These are phyloP conservation scores for Altica lythri DNA, from an alignment of 2,888 invertebrate genomes.

Conservation along the genomic window DNA sequence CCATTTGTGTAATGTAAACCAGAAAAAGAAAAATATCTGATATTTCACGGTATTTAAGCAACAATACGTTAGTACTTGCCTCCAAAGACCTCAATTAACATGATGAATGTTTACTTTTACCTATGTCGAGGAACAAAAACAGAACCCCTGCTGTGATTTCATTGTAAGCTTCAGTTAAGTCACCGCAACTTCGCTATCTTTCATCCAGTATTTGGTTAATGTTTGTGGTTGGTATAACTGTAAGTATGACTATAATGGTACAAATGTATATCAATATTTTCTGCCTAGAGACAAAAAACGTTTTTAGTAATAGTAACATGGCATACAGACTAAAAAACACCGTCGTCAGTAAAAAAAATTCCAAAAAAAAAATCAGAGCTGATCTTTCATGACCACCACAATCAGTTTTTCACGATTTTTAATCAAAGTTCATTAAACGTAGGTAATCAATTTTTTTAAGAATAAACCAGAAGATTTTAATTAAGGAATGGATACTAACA, in stretches of 20 bases:
- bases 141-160: conserved; percentile 28
- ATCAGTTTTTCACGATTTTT: too few species aligned
- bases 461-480: too few species aligned
- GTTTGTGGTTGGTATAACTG: conserved; percentile 36
- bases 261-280: conserved; percentile 10
- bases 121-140: conserved; percentile 35
- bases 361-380: too few species aligned
- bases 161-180: conserved; percentile 35
- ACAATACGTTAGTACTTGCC: conserved; percentile 35
- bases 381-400: too few species aligned
- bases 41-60: conserved; percentile 37
- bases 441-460: too few species aligned
- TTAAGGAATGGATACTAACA: too few species aligned
- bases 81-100: conserved; percentile 41
- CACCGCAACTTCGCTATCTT: conserved; percentile 35
- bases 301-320: too few species aligned
- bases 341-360: too few species aligned
- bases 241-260: conserved; percentile 19
- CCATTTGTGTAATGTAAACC: conserved; percentile 35
- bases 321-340: too few species aligned
- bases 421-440: too few species aligned
- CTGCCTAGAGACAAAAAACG: neutral
- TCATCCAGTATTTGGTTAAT: conserved; percentile 37
- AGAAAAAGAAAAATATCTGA: conserved; percentile 31
- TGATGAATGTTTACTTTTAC: conserved; percentile 42